Evolutionary conservation across 35 echinoderm and acorn worm genomes (phyloP).

Genomic region (Apostichopus japonicus): DNA sequence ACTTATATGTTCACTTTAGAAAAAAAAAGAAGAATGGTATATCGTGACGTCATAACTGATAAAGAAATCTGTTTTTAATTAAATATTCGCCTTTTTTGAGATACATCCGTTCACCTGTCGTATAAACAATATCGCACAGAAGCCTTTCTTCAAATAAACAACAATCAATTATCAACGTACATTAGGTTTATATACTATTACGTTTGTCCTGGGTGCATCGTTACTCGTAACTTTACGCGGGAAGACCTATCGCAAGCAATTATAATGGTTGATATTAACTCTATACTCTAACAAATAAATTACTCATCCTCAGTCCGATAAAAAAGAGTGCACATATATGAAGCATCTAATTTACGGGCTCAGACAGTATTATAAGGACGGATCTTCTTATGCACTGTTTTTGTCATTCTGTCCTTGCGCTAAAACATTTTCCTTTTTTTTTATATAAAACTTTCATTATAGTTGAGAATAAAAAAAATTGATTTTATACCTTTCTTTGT

Average conservation of each 20-base stretch:
- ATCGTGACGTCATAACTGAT: slow-evolving; percentile 6
- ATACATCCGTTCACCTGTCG: slow-evolving; percentile 7
- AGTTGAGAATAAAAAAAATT: too few species aligned
- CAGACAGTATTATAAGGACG: background rate
- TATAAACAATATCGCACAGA: slow-evolving; percentile 19
- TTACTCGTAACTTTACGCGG: background rate
- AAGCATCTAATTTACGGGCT: slow-evolving; percentile 1
- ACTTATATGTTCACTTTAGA: background rate
- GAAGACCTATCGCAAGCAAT: slow-evolving; percentile 14
- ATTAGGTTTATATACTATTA: slow-evolving; percentile 16
- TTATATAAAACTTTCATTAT: too few species aligned
- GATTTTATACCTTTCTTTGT: too few species aligned
- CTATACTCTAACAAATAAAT: background rate
- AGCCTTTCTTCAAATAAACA: slow-evolving; percentile 23
- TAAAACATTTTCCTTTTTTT: background rate
- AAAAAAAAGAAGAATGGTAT: background rate
- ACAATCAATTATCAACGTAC: slow-evolving; percentile 10
- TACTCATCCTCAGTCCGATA: background rate
- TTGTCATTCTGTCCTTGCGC: background rate
- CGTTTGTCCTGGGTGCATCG: background rate
- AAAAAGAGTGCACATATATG: background rate
- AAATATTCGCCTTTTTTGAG: slow-evolving; percentile 1
- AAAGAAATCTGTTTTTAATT: slow-evolving; percentile 16
- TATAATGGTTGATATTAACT: slow-evolving; percentile 11
- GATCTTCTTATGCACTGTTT: background rate